Evolutionary conservation across 2,888 invertebrate species (phyloP).

Genomic region (Nephrotoma guestfalica): DNA sequence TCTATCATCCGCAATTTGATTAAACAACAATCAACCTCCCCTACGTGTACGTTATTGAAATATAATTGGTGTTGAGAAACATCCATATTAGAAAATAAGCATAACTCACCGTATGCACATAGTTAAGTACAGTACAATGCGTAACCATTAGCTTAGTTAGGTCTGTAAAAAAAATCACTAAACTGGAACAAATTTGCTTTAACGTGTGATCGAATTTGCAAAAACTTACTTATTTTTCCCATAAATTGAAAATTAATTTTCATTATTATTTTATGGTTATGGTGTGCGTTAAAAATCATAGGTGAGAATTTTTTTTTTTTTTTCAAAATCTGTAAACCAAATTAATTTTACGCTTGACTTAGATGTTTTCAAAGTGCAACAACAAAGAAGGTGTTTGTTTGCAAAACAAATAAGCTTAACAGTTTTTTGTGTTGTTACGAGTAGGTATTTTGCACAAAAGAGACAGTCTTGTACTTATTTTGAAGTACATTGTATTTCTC

Average conservation of each 20-base stretch:
- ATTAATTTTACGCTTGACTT: neutral
- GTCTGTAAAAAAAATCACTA: neutral
- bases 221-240: neutral
- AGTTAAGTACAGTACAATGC: no score
- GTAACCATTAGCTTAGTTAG: no score
- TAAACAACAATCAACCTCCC: no score
- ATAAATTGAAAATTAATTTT: neutral
- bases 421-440: neutral
- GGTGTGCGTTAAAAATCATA: neutral
- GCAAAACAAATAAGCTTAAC: neutral
- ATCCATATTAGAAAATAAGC: no score
- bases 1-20: no score
- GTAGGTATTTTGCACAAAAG: neutral
- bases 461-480: neutral
- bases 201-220: neutral
- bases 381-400: neutral
- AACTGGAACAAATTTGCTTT: neutral
- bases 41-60: no score
- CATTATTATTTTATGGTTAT: neutral
- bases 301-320: neutral
- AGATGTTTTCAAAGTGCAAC: neutral
- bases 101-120: no score
- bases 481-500: neutral
- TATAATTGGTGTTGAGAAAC: no score
- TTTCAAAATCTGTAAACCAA: neutral